A percentile compares a stretch with the other conserved stretches of the same genome.
phyloP scores from a whole-genome alignment of 2,797 vertebrate species.

The Peromyscus aztecus region DNA sequence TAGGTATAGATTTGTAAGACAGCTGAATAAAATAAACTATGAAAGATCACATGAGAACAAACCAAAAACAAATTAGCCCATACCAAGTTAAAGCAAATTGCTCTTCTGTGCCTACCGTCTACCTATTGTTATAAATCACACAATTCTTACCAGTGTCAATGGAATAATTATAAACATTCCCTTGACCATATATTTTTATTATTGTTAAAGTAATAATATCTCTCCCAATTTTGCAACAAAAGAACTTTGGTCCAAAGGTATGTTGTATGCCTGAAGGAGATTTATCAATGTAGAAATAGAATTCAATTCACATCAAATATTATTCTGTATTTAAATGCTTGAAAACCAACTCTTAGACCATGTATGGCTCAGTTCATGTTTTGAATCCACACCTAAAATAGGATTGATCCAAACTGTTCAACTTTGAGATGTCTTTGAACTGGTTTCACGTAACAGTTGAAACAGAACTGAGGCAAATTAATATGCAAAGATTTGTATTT shows the following conservation, averaged over 20 bases:
- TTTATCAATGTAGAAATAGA: not conserved
- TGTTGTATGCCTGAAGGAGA: not conserved
- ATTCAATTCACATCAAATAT: slow-evolving; percentile 12
- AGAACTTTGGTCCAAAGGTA: not conserved
- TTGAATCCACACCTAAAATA: slow-evolving; percentile 10
- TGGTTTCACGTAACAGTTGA: not conserved
- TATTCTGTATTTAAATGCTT: slow-evolving; percentile 4
- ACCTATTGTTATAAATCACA: not conserved
- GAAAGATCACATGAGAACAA: not conserved
- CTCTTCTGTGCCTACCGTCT: not conserved
- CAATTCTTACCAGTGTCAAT: not conserved
- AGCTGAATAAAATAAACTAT: not conserved
- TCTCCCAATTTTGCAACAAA: slow-evolving; percentile 25
- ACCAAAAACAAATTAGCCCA: not conserved
- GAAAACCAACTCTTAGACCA: slow-evolving; percentile 2
- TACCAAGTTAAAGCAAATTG: not conserved
- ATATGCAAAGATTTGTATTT: not conserved
- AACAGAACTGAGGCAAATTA: not conserved
- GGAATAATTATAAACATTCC: not conserved
- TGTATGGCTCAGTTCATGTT: not conserved
- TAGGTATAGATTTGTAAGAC: not conserved
- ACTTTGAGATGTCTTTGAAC: not conserved
- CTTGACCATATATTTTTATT: not conserved
- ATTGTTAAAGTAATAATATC: not conserved
- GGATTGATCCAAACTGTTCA: not conserved